A percentile compares a stretch with the other conserved stretches of the same genome.
Evolutionary conservation across 2,113 vertebrate genomes (phyloP).

Genomic region (Syngnathus typhle): DNA sequence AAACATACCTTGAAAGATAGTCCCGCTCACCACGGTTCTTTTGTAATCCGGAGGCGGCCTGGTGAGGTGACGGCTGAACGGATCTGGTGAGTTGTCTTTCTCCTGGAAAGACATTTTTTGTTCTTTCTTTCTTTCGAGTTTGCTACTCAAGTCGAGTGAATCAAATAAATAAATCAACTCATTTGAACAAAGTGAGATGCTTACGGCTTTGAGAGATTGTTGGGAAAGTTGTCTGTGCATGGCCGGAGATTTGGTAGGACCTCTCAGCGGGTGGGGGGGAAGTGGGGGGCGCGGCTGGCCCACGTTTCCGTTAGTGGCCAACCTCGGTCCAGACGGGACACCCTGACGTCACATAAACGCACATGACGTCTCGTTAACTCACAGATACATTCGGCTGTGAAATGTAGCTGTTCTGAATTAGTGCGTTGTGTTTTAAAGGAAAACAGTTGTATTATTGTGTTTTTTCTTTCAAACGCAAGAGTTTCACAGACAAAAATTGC

Average conservation of each 20-base stretch:
- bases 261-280: slow-evolving; percentile 73
- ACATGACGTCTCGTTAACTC: too few relatives aligned
- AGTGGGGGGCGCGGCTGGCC: slow-evolving; percentile 66
- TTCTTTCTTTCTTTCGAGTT: too few relatives aligned
- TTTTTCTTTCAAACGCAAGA: too few relatives aligned
- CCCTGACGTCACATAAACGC: slow-evolving; percentile 36
- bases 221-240: slow-evolving; percentile 80
- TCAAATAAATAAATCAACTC: too few relatives aligned
- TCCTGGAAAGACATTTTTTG: slow-evolving; percentile 69
- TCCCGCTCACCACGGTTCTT: slow-evolving; percentile 74
- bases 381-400: too few relatives aligned
- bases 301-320: slow-evolving; percentile 51
- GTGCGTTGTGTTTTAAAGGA: background rate
- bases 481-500: too few relatives aligned
- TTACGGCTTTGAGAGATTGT: slow-evolving; percentile 70
- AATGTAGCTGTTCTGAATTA: background rate
- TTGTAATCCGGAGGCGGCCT: slow-evolving; percentile 94
- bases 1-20: slow-evolving; percentile 76
- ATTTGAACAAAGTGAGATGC: slow-evolving; percentile 71
- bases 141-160: too few relatives aligned
- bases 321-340: slow-evolving; percentile 50
- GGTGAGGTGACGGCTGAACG: slow-evolving; percentile 85
- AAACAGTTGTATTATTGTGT: too few relatives aligned
- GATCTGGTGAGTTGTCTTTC: slow-evolving; percentile 82
- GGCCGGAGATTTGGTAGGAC: slow-evolving; percentile 66